phyloP scores from a whole-genome alignment of 1,140 invertebrate genomes.

The Drosophila takahashii region DNA sequence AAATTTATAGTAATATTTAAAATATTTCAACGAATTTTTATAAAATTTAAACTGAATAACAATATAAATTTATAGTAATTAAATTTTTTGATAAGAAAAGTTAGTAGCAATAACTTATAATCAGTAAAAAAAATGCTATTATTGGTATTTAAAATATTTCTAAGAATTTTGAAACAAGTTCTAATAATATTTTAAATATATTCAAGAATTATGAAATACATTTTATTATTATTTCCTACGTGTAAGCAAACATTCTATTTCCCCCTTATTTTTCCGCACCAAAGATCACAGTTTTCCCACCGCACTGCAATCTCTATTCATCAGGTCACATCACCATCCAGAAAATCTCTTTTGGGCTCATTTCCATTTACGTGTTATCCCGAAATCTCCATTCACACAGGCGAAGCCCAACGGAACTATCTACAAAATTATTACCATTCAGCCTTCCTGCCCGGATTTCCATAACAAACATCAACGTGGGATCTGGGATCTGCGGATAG shows the following conservation, averaged over 20 bases:
- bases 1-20: too few relatives aligned
- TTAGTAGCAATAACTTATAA: too few relatives aligned
- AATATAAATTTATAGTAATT: too few relatives aligned
- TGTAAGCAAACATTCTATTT: background rate
- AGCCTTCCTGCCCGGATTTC: constrained; percentile 55
- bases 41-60: too few relatives aligned
- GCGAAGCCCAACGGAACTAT: constrained; percentile 31
- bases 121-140: too few relatives aligned
- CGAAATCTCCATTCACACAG: constrained; percentile 14
- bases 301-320: constrained; percentile 16
- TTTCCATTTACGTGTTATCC: constrained; percentile 61
- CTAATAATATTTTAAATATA: too few relatives aligned
- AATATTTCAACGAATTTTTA: too few relatives aligned
- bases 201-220: too few relatives aligned
- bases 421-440: constrained; percentile 62
- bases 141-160: too few relatives aligned
- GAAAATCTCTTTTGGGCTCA: constrained; percentile 40
- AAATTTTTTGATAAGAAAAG: too few relatives aligned
- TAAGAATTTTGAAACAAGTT: too few relatives aligned
- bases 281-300: constrained; percentile 1
- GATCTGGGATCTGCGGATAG: constrained; percentile 6
- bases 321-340: constrained; percentile 16
- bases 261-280: background rate
- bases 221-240: too few relatives aligned
- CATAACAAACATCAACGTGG: constrained; percentile 73